A percentile compares a stretch with the other conserved stretches of the same genome.
These are phyloP conservation scores for Hirudinaria manillensis DNA, from an alignment of 2,888 invertebrate genomes.

Conservation along the genomic window DNA sequence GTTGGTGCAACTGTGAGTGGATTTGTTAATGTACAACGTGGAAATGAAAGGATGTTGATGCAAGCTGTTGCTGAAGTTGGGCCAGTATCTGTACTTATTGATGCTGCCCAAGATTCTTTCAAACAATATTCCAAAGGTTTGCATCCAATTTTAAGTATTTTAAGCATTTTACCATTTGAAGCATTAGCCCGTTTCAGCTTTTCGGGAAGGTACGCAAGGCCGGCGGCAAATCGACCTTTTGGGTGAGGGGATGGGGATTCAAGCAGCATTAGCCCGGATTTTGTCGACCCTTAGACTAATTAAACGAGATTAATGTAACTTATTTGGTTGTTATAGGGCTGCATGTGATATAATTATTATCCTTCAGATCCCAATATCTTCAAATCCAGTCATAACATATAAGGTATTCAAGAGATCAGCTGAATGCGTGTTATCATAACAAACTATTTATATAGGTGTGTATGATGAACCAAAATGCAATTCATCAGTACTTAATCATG, in stretches of 20 bases:
- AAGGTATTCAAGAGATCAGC: too few species aligned
- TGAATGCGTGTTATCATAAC: too few species aligned
- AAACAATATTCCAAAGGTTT: constrained; percentile 37
- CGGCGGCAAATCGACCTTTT: too few species aligned
- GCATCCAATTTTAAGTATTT: neutral
- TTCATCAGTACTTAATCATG: constrained; percentile 76
- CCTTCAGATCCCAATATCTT: too few species aligned
- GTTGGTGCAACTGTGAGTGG: constrained; percentile 71
- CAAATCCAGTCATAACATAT: too few species aligned
- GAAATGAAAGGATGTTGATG: constrained; percentile 69
- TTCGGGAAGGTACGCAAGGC: too few species aligned
- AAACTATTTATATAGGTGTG: constrained; percentile 54
- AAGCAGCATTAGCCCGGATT: neutral
- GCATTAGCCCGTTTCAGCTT: too few species aligned
- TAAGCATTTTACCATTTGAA: too few species aligned
- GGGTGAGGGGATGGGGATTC: neutral
- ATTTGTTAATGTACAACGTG: constrained; percentile 69
- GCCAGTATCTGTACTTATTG: constrained; percentile 80
- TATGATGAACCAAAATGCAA: constrained; percentile 73
- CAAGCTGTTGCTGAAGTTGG: constrained; percentile 76
- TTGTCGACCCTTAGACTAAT: too few species aligned
- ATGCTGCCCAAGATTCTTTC: constrained; percentile 62
- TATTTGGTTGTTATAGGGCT: too few species aligned
- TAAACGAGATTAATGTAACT: too few species aligned
- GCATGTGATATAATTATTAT: too few species aligned